Conservation (phyloP, 2,113 vertebrate genomes). For the Ornithorhynchus anatinus region DNA sequence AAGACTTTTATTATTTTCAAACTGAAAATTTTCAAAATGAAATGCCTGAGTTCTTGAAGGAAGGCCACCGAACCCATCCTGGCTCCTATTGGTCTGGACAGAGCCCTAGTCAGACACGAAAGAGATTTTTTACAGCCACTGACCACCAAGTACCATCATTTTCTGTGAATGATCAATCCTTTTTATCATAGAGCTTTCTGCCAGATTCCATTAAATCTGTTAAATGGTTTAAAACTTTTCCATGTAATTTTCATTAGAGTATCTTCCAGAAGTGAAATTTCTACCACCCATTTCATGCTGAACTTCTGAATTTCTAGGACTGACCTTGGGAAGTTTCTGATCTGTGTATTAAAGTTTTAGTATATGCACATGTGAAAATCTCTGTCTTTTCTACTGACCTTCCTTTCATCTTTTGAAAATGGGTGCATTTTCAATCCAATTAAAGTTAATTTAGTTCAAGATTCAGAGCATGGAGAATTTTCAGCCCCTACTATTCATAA, state of each 20-base stretch:
- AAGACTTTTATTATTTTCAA: neutral
- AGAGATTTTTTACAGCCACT: neutral
- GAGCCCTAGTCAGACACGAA: neutral
- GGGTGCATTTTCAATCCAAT: neutral
- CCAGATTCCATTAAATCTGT: neutral
- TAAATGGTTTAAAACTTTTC: neutral
- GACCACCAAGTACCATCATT: neutral
- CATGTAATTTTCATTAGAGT: neutral
- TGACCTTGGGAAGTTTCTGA: slow-evolving; percentile 23
- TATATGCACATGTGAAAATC: neutral
- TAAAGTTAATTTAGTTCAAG: neutral
- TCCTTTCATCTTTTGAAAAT: neutral
- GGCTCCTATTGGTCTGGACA: neutral
- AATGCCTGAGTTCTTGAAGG: neutral
- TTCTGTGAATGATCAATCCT: neutral
- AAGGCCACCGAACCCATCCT: neutral
- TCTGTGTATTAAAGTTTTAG: neutral
- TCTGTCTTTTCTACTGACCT: neutral
- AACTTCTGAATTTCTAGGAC: neutral
- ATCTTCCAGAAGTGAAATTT: neutral
- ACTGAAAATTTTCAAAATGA: neutral
- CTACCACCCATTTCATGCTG: neutral
- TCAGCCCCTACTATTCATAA: too few relatives aligned
- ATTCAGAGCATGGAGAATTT: too few relatives aligned
- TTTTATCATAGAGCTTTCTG: neutral